phyloP scores from a whole-genome alignment of 2,888 invertebrate species.

The Polyommatus iphigenia region DNA sequence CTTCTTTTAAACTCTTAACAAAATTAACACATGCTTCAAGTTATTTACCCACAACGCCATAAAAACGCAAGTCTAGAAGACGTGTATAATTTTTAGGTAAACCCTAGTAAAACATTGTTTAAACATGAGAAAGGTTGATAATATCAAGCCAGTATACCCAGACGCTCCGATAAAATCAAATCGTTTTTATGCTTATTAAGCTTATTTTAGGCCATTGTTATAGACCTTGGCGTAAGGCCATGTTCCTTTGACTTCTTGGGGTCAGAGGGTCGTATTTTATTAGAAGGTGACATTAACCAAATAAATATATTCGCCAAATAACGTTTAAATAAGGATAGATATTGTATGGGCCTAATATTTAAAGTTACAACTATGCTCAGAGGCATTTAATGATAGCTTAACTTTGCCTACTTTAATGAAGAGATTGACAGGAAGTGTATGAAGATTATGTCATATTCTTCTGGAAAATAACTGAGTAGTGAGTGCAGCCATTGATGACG shows the following conservation, averaged over 20 bases:
- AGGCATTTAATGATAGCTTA: no score
- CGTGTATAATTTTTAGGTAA: background rate
- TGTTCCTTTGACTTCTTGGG: background rate
- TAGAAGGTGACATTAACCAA: background rate
- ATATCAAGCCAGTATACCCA: constrained; percentile 11
- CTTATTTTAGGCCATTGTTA: background rate
- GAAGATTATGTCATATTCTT: no score
- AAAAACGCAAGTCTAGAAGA: background rate
- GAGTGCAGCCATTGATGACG: no score
- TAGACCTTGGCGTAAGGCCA: background rate
- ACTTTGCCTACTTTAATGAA: no score
- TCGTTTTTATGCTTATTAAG: constrained; percentile 6
- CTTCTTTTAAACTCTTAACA: no score
- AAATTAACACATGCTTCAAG: no score
- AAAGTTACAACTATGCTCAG: no score
- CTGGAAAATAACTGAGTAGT: no score
- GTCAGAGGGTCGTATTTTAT: constrained; percentile 24
- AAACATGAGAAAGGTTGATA: background rate
- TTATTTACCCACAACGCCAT: no score
- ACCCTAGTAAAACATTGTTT: background rate
- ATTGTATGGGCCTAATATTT: no score
- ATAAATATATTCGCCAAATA: background rate
- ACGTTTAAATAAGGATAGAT: no score
- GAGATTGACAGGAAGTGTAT: no score
- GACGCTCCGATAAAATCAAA: background rate